Evolutionary conservation across 2,113 vertebrate genomes (phyloP), one percentile per base, ranked within the genome.

Genomic region (Megalops atlanticus): DNA sequence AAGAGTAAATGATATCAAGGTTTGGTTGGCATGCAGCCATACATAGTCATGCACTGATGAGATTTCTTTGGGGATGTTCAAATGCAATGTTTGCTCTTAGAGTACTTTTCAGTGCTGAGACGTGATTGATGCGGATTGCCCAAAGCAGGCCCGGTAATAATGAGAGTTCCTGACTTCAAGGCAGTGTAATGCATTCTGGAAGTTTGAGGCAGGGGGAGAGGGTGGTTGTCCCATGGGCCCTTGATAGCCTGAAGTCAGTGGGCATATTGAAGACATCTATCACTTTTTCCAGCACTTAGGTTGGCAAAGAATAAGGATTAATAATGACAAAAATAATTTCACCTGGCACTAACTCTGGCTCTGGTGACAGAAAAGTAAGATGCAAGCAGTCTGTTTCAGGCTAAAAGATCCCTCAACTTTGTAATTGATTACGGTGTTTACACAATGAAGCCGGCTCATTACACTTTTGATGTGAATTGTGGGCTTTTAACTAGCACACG

Each of bases 251-350:
- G 15, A 36, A 54, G 75, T 21, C 38, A 58, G 27, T 41, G 54
- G 72, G 38, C 39, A 76, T 80, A 52, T 72, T 64, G 36, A 76
- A 72, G 47, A 36, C 74, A 70, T 45, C 73, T 41, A 31, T 27
- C 54, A 15, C 27, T 36, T 38, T 52, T 74, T 49, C 77, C 74
- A 15, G 35, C 12, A 73, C 69, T 73, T 69, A 69, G 43, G 54
- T 64, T 68, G 31, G 45, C 14, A 11, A 54, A 49, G 38, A 2
- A 31, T n/a, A 54, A 31, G 69, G 35, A 33, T 47, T 64, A 64
- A 64, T 84, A 76, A 86, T 58, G 40, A 74, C 77, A n/a, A 74
- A 38, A 33, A 39, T 78, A 80, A 78, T 40, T 70, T 80, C 75
- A 69, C 40, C 74, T 39, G 73, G 58, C 69, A 21, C 64, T 69